Evolutionary conservation across 2,888 invertebrate genomes (phyloP).

Genomic region (Choristoneura rosaceana): DNA sequence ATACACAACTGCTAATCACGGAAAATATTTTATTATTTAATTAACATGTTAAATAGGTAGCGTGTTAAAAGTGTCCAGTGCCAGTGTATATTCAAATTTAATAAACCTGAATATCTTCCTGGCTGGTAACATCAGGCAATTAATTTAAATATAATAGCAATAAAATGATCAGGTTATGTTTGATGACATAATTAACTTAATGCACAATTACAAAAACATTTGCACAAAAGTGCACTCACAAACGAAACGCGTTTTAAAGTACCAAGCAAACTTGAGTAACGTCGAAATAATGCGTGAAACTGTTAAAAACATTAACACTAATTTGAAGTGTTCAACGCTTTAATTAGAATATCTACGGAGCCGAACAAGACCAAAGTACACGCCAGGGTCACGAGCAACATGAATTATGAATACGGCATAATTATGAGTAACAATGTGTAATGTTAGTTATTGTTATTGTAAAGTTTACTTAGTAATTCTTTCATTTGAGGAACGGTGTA

Average conservation of each 20-base stretch:
- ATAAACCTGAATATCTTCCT: no score
- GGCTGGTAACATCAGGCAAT: no score
- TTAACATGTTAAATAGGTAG: no score
- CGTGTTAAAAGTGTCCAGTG: no score
- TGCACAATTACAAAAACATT: background rate
- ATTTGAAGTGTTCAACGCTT: conserved; percentile 14
- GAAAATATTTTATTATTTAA: no score
- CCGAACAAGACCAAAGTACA: conserved; percentile 29
- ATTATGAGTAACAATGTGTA: background rate
- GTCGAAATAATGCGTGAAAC: conserved; percentile 17
- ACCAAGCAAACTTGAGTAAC: background rate
- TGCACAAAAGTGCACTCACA: background rate
- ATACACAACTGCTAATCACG: background rate
- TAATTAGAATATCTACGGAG: conserved; percentile 26
- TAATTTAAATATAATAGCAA: no score
- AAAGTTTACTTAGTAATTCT: background rate
- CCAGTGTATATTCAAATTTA: no score
- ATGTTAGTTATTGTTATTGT: conserved; percentile 15
- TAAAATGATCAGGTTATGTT: no score
- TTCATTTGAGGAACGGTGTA: conserved; percentile 2
- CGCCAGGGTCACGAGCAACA: conserved; percentile 18
- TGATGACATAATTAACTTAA: background rate
- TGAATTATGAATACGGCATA: conserved; percentile 26
- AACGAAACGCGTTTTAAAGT: background rate
- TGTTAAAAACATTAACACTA: conserved; percentile 18